phyloP scores from a whole-genome alignment of 2,113 vertebrate genomes.

The Cyanoramphus novaezelandiae region DNA sequence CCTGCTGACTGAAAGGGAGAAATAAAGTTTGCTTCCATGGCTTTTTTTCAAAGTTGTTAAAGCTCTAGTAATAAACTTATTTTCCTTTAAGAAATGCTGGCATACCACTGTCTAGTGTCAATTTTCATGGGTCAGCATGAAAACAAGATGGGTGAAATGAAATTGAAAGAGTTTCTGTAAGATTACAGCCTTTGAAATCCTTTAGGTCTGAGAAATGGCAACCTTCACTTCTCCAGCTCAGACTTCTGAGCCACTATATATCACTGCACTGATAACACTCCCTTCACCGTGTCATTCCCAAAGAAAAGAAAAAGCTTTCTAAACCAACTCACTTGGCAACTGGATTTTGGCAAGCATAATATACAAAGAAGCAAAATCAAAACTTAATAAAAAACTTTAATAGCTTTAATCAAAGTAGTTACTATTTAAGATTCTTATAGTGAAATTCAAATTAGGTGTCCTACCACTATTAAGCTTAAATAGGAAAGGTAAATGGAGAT shows the following conservation, averaged over 20 bases:
- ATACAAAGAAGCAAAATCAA: background rate
- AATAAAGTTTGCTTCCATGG: background rate
- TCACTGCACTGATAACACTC: constrained; percentile 45
- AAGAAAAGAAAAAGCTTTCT: background rate
- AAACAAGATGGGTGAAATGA: constrained; percentile 60
- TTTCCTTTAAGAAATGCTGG: constrained; percentile 12
- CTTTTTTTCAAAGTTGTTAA: constrained; percentile 23
- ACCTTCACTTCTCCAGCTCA: constrained; percentile 60
- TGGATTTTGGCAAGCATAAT: background rate
- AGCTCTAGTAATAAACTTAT: constrained; percentile 7
- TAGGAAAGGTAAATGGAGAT: background rate
- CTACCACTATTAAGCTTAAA: background rate
- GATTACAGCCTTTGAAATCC: constrained; percentile 73
- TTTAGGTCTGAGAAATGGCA: constrained; percentile 55
- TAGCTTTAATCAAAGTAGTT: background rate
- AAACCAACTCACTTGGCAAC: background rate
- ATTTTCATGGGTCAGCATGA: constrained; percentile 67
- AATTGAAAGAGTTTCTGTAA: constrained; percentile 73
- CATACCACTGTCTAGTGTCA: background rate
- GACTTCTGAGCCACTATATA: constrained; percentile 59
- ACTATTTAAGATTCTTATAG: background rate
- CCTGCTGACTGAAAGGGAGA: background rate
- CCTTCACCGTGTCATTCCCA: constrained; percentile 59
- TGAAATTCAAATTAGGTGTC: background rate
- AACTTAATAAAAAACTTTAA: background rate